Evolutionary conservation across 2,113 vertebrate genomes (phyloP), one percentile per base, ranked within the genome.

Genomic region (Xyliphius kryptos): DNA sequence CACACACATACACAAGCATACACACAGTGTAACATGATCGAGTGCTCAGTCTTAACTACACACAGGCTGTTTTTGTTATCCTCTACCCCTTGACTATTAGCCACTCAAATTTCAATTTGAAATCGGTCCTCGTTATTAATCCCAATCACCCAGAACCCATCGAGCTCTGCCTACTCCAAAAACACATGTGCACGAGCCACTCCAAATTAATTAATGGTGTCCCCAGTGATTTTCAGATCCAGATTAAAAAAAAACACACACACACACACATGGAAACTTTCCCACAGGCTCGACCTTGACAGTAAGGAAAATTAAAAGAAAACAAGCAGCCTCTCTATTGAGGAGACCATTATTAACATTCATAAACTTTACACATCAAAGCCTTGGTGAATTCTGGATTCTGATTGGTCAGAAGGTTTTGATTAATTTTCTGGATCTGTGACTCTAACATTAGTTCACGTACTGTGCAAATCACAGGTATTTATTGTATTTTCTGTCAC

Each of bases 171-270:
- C 49, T 80, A 75, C 76, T 77, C 75, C 74, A 32, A 46, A 78
- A 83, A 83, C 81, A 86, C 77, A 81, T 82, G 81, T 76, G 74
- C 74, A 52, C 17, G 36, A 69, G 76, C 82, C 78, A 78, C 79
- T 86, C 83, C 81, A 82, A 82, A 83, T 88, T 83, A 85, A 88
- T 87, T 83, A 86, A 87, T 86, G 75, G 76, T 76, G 78, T 87
- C 85, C 83, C 75, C 71, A 76, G 77, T 58, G 69, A 72, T 67
- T 67, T n/a, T n/a, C n/a, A n/a, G n/a, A n/a, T n/a, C n/a, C n/a
- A n/a, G n/a, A n/a, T n/a, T n/a, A n/a, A n/a, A n/a, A n/a, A n/a
- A n/a, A n/a, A n/a, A n/a, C n/a, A n/a, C n/a, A n/a, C n/a, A n/a
- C n/a, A n/a, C n/a, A n/a, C n/a, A n/a, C n/a, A n/a, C n/a, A n/a